Conservation (phyloP, 2,113 vertebrate species). For the Morone chrysops region DNA sequence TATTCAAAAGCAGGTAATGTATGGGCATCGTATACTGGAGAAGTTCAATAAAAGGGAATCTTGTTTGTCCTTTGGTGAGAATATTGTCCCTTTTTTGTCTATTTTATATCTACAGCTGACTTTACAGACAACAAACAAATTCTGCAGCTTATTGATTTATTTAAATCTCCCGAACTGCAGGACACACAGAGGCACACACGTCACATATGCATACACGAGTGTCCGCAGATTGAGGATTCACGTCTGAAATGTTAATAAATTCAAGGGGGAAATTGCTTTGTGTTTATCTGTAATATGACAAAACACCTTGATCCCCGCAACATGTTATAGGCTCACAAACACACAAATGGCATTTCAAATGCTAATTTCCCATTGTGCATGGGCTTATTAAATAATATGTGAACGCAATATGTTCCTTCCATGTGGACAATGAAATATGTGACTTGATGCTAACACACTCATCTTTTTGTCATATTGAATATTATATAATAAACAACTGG, state of each 20-base stretch:
- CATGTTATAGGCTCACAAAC: constrained; percentile 65
- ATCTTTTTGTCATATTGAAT: constrained; percentile 46
- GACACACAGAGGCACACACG: neutral
- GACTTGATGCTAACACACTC: constrained; percentile 41
- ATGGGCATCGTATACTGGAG: constrained; percentile 29
- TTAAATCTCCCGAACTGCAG: constrained; percentile 53
- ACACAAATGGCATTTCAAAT: constrained; percentile 77
- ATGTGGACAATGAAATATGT: constrained; percentile 61
- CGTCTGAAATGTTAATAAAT: constrained; percentile 79
- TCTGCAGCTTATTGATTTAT: constrained; percentile 65
- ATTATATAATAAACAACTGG: constrained; percentile 33
- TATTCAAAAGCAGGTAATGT: constrained; percentile 69
- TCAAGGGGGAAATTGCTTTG: constrained; percentile 73
- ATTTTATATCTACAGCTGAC: constrained; percentile 59
- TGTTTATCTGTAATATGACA: constrained; percentile 78
- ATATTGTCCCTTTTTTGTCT: constrained; percentile 13
- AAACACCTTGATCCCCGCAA: constrained; percentile 64
- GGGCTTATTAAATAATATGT: constrained; percentile 68
- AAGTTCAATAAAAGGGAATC: constrained; percentile 60
- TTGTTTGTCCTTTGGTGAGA: constrained; percentile 54
- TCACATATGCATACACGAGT: neutral
- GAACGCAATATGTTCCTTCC: constrained; percentile 49
- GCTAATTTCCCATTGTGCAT: constrained; percentile 70
- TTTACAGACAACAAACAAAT: constrained; percentile 61
- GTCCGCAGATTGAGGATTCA: constrained; percentile 31